Conservation (phyloP, 2,888 invertebrate genomes). For the Heteromyza rotundicornis region DNA sequence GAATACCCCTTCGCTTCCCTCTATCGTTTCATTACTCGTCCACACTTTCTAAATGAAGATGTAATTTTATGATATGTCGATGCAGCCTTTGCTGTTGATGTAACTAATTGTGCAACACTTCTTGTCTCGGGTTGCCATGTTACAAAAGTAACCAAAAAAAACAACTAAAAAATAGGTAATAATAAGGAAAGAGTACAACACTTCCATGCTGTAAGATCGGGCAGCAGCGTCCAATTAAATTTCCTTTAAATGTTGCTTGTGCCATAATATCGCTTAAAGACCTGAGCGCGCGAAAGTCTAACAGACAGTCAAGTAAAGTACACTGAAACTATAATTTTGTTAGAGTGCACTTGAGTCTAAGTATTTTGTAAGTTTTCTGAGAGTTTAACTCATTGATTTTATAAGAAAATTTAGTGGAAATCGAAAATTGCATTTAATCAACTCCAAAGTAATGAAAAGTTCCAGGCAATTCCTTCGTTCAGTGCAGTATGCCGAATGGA, state of each 20-base stretch:
- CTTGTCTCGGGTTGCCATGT: background rate
- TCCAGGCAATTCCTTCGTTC: no score
- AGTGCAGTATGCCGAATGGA: no score
- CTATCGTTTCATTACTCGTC: no score
- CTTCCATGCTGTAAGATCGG: background rate
- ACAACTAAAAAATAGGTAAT: background rate
- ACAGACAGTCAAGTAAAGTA: background rate
- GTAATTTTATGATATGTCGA: conserved; percentile 5
- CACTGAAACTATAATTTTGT: no score
- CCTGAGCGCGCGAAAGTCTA: background rate
- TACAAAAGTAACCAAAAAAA: background rate
- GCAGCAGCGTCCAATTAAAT: conserved; percentile 20
- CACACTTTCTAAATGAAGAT: background rate
- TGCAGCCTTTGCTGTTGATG: background rate
- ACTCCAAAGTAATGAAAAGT: no score
- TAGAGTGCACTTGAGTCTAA: no score
- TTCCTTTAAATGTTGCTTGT: conserved; percentile 8
- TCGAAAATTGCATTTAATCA: no score
- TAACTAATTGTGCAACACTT: conserved; percentile 20
- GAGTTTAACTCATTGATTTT: no score
- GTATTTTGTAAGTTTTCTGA: no score
- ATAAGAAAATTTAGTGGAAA: no score
- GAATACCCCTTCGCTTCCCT: no score
- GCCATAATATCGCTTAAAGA: conserved; percentile 3
- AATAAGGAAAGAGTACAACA: background rate